Conservation (phyloP, 2,113 vertebrate genomes). For the Zosterops hypoxanthus region DNA sequence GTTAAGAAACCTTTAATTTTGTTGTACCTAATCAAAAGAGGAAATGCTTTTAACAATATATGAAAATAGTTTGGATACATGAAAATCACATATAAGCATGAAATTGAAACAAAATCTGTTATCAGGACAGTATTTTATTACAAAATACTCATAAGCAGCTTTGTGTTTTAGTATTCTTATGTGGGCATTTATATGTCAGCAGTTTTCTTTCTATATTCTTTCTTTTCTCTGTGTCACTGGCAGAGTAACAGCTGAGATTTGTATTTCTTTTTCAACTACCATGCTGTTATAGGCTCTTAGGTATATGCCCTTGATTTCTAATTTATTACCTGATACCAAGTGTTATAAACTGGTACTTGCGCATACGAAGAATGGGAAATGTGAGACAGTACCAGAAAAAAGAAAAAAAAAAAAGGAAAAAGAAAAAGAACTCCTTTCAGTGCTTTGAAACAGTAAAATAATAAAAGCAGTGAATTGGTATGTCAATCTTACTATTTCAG, state of each 20-base stretch:
- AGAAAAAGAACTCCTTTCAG: background rate
- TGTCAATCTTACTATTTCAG: background rate
- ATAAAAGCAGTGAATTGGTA: background rate
- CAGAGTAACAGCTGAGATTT: background rate
- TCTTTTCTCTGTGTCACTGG: background rate
- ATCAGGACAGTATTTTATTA: background rate
- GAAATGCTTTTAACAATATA: background rate
- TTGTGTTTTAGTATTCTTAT: background rate
- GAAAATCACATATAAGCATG: background rate
- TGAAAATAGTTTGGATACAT: background rate
- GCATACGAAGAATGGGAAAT: background rate
- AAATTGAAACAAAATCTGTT: background rate
- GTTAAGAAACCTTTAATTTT: slow-evolving; percentile 3
- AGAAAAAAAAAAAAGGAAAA: background rate
- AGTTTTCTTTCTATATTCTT: background rate
- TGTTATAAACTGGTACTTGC: background rate
- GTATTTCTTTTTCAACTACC: background rate
- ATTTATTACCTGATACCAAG: background rate
- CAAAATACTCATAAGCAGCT: background rate
- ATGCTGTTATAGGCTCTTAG: background rate
- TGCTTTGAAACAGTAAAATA: background rate
- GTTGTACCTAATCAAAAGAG: background rate
- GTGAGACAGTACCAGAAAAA: background rate
- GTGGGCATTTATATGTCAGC: background rate
- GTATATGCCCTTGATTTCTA: background rate